Evolutionary conservation across 2,113 vertebrate species (phyloP), one percentile per base, ranked within the genome.

Genomic region (Takifugu flavidus): DNA sequence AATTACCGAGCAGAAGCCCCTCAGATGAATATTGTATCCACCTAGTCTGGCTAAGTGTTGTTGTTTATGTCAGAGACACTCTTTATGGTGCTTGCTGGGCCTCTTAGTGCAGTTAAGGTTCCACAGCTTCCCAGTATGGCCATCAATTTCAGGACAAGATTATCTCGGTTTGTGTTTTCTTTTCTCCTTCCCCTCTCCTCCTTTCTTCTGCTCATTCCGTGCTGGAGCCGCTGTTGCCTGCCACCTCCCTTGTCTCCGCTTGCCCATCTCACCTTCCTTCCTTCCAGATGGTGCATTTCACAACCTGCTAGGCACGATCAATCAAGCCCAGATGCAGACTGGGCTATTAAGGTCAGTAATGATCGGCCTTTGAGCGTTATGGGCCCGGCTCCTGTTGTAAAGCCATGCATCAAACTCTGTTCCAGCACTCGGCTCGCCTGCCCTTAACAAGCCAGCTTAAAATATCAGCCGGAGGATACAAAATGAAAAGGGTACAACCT

Each of bases 401-500:
- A 83, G 84, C 88, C 56, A 69, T 75, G 86, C 81, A 81, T 90
- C 91, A 86, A 71, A 25, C 77, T 76, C 74, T 80, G 58, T 77
- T 79, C 84, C 88, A 87, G 89, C 82, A 49, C 68, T 26, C 75
- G 83, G 79, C 88, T 84, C 74, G 87, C 88, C 88, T 88, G 89
- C 88, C 87, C 86, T 83, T 90, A 94, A 94, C 93, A 93, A 51
- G 59, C 83, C 80, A 50, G 43, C 86, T 45, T 96, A 91, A 95
- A 95, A 93, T 94, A 94, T 88, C 85, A 91, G 91, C 93, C 91
- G 88, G 91, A 85, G 92, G 93, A 92, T 91, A 90, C 85, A 89
- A 93, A 90, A 94, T 93, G 94, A 94, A 96, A 95, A 95, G 94
- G 93, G 90, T 94, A 92, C 92, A 93, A 93, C 92, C 93, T 94